Evolutionary conservation across 2,797 vertebrate species (phyloP).

Genomic region (Phalloptychus januarius): DNA sequence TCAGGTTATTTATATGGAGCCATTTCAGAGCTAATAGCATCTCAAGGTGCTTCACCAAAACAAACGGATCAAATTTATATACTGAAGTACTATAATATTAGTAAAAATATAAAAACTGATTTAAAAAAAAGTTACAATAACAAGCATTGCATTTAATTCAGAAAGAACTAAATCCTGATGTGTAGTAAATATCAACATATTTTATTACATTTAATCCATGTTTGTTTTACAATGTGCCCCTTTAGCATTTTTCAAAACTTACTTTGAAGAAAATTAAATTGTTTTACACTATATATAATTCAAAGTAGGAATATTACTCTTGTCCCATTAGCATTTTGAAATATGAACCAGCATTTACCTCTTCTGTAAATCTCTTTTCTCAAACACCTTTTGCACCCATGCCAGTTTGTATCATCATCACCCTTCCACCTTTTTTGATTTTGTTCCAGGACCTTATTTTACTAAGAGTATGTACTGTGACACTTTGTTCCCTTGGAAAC

Average conservation of each 20-base stretch:
- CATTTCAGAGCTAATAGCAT: not conserved
- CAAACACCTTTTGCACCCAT: not conserved
- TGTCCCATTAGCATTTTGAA: not conserved
- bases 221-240: not conserved
- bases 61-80: not conserved
- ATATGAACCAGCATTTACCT: not conserved
- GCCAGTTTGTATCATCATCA: not conserved
- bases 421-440: not conserved
- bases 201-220: not conserved
- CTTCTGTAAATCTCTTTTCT: constrained; percentile 2
- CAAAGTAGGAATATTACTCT: not conserved
- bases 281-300: not conserved
- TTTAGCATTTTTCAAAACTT: not conserved
- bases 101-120: too few species aligned
- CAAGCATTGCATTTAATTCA: too few species aligned
- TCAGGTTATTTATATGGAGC: not conserved
- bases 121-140: too few species aligned
- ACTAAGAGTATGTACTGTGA: not conserved
- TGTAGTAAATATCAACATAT: not conserved
- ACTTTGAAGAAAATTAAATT: not conserved
- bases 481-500: not conserved
- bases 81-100: too few species aligned
- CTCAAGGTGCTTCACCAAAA: not conserved
- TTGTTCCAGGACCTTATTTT: not conserved
- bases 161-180: not conserved